A percentile compares a stretch with the other conserved stretches of the same genome.
phyloP scores from a whole-genome alignment of 2,797 vertebrate species.

The Microctenopoma steveboyesi region DNA sequence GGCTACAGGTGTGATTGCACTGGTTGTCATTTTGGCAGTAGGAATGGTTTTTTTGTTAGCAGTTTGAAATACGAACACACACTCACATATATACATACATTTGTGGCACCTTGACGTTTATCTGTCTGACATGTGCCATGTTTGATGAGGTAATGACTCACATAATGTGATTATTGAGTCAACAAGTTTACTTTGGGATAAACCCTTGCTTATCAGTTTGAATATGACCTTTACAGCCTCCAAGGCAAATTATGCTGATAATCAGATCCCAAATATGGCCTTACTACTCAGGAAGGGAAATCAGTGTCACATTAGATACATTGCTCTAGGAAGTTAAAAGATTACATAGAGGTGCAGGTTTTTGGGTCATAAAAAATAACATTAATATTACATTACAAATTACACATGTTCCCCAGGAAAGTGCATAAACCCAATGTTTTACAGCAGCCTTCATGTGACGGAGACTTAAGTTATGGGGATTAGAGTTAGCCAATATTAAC shows the following conservation, averaged over 20 bases:
- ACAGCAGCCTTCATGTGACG: not conserved
- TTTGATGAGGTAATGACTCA: not conserved
- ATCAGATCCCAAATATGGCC: not conserved
- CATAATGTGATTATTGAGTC: not conserved
- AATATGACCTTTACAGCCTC: constrained; percentile 7
- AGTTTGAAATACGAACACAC: not conserved
- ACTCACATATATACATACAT: too few species aligned
- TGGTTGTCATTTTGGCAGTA: not conserved
- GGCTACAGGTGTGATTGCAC: constrained; percentile 32
- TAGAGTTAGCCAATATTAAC: not conserved
- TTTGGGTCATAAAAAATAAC: not conserved
- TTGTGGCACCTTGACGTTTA: not conserved
- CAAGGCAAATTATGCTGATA: not conserved
- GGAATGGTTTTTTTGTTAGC: not conserved
- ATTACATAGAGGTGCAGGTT: too few species aligned
- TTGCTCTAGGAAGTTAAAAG: not conserved
- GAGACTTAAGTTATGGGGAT: not conserved
- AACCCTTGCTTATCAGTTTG: not conserved
- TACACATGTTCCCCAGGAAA: not conserved
- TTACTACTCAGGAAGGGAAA: not conserved
- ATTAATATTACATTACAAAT: not conserved
- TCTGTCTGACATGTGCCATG: not conserved
- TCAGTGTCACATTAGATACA: not conserved
- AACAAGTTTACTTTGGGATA: not conserved
- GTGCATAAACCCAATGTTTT: not conserved